Evolutionary conservation across 2,888 invertebrate species (phyloP), one percentile per base, ranked within the genome.

Genomic region (Rosalia funebris): DNA sequence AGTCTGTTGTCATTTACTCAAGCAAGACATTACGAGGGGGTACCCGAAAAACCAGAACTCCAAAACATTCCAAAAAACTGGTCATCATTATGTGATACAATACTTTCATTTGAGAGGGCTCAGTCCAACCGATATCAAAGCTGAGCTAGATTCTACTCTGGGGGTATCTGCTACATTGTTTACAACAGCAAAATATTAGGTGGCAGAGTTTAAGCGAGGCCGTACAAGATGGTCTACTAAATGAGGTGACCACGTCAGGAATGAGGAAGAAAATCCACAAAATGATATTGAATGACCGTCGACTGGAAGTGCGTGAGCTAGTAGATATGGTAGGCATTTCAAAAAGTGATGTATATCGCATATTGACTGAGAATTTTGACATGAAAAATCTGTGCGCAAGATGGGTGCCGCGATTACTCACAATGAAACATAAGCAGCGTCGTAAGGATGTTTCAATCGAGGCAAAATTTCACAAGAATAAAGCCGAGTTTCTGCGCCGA

Each of bases 361-460:
- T 25, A 25, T 7, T 25, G 25, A 25, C 25, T 25, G 25, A 25
- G 3, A 3, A 25, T 25, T 25, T 25, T 3, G 25, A 25, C 25
- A 25, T 25, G 25, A 25, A 7, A 25, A 25, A 25, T 3, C 25
- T 25, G 7, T 25, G 25, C 25, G 25, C 25, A 25, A 25, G 25
- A 25, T 25, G 25, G 25, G 25, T 25, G 25, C 25, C 25, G 25
- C 3, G 25, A 25, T 60, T 64, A 45, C 63, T 69, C 37, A 62
- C 66, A 55, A 20, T 58, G 19, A 63, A 61, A 20, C 37, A 55
- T 54, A 54, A 59, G 54, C 52, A 52, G 42, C 44, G 36, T 46
- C 17, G 44, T 54, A 37, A 59, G 54, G 39, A 59, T 59, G 39
- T 55, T 62, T 70, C 59, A 12, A 3, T 60, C 47, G 55, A 68